Percentiles rank a stretch among this genome's conserved stretches.
Evolutionary conservation across 2,888 invertebrate species (phyloP).

Genomic region (Octonoba sinensis): DNA sequence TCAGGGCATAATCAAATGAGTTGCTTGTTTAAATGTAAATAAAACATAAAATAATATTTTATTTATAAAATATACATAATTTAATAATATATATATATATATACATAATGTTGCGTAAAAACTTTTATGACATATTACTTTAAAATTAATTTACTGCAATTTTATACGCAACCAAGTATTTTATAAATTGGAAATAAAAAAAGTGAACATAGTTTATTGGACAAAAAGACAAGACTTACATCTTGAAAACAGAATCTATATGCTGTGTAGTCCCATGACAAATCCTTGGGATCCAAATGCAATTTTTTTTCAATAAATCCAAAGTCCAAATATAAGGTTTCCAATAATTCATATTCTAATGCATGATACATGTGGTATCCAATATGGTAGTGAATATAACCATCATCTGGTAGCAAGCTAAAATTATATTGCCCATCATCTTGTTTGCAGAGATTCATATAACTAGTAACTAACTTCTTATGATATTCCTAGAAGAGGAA

Average conservation of each 20-base stretch:
- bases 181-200: too few relatives aligned
- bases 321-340: conserved; percentile 77
- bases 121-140: too few relatives aligned
- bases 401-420: conserved; percentile 78
- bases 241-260: conserved; percentile 76
- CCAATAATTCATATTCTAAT: conserved; percentile 73
- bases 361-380: conserved; percentile 80
- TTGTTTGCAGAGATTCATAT: conserved; percentile 68
- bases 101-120: too few relatives aligned
- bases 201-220: too few relatives aligned
- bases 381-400: conserved; percentile 81
- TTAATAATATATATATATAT: too few relatives aligned
- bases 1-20: too few relatives aligned
- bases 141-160: too few relatives aligned
- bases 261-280: conserved; percentile 78
- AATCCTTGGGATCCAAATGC: conserved; percentile 79
- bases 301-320: conserved; percentile 81
- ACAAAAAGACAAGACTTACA: conserved; percentile 73
- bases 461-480: conserved; percentile 76
- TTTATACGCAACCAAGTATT: too few relatives aligned
- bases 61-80: too few relatives aligned
- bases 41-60: too few relatives aligned
- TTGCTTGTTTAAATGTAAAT: too few relatives aligned
- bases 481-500: conserved; percentile 74
- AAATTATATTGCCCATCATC: conserved; percentile 71